Evolutionary conservation across 2,888 invertebrate species (phyloP).

Genomic region (Philhelius pedissequus): DNA sequence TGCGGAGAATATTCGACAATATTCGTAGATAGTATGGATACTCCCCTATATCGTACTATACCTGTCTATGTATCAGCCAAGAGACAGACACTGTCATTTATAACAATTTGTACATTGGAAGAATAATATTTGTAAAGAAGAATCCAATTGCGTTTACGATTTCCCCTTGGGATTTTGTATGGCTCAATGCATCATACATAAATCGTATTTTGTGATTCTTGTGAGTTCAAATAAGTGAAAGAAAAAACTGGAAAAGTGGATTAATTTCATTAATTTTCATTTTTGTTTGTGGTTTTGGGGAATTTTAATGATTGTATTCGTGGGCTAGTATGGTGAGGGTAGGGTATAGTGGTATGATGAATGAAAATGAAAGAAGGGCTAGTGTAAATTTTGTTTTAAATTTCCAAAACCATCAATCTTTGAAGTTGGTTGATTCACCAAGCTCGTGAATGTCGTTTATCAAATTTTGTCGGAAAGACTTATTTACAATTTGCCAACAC

Average conservation of each 20-base stretch:
- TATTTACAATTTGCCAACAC: no score
- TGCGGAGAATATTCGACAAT: conserved; percentile 11
- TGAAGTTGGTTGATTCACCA: no score
- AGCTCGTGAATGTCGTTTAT: no score
- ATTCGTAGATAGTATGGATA: neutral
- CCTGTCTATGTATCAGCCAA: neutral
- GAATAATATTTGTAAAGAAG: conserved; percentile 56
- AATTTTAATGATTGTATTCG: neutral
- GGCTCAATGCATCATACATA: conserved; percentile 61
- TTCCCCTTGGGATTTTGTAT: conserved; percentile 11
- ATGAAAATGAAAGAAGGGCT: no score
- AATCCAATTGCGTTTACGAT: conserved; percentile 44
- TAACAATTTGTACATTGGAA: conserved; percentile 53
- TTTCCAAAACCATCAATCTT: no score
- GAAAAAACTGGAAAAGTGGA: conserved; percentile 47
- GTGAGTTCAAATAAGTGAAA: neutral
- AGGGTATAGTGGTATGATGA: neutral
- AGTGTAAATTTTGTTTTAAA: no score
- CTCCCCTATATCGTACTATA: neutral
- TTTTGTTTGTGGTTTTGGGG: conserved; percentile 13
- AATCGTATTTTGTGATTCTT: conserved; percentile 32
- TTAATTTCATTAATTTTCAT: conserved; percentile 64
- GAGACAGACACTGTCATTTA: conserved; percentile 49
- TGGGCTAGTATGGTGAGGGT: neutral
- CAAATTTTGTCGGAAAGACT: no score